phyloP scores from a whole-genome alignment of 2,888 invertebrate genomes.

The Pachliopta kotzebuea region DNA sequence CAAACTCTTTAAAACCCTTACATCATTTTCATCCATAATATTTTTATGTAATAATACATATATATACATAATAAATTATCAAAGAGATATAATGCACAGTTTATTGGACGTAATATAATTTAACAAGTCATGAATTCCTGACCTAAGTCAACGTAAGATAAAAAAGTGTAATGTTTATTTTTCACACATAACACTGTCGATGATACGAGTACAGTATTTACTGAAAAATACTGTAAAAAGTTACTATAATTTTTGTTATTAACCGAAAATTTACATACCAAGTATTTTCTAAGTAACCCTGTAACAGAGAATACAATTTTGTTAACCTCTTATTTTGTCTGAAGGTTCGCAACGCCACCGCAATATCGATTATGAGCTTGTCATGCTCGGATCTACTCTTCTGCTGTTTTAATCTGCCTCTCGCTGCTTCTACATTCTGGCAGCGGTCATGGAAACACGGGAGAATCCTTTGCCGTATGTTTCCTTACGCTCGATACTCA shows the following conservation, averaged over 20 bases:
- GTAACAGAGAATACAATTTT: neutral
- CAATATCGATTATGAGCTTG: slow-evolving; percentile 91
- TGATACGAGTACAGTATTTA: no score
- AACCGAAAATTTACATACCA: no score
- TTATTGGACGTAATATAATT: slow-evolving; percentile 21
- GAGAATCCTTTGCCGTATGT: slow-evolving; percentile 84
- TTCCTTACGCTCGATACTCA: slow-evolving; percentile 87
- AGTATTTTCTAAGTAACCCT: neutral
- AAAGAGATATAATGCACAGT: slow-evolving; percentile 19
- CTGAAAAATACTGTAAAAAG: no score
- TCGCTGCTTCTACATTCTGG: slow-evolving; percentile 89
- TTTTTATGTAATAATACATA: no score
- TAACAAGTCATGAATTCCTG: neutral
- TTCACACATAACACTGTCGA: neutral
- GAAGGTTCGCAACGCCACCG: slow-evolving; percentile 90
- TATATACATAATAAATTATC: no score
- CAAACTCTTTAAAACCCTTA: no score
- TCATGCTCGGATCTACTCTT: slow-evolving; percentile 89
- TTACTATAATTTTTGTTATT: no score
- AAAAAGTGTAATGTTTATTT: neutral
- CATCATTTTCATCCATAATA: no score
- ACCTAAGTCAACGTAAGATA: slow-evolving; percentile 13
- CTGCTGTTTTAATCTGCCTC: slow-evolving; percentile 89
- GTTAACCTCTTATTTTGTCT: slow-evolving; percentile 34
- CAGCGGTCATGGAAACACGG: slow-evolving; percentile 87